Evolutionary conservation across 2,797 vertebrate genomes (phyloP).

Genomic region (Oryzias sinensis): DNA sequence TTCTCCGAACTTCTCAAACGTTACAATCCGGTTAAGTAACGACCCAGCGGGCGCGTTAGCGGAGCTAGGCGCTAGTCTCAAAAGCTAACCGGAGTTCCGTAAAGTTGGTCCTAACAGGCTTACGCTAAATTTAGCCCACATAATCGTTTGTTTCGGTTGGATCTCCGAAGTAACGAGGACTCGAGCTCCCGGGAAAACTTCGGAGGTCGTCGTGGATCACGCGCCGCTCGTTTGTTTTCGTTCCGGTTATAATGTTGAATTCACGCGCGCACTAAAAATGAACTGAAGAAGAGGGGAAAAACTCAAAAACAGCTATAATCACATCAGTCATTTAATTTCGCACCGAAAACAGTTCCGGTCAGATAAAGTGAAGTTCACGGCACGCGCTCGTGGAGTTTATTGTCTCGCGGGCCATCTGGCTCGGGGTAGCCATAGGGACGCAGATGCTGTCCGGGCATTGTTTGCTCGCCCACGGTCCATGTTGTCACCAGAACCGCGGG

Average conservation of each 20-base stretch:
- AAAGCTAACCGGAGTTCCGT: not conserved
- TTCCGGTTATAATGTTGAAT: conserved; percentile 10
- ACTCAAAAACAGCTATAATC: not conserved
- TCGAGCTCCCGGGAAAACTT: conserved; percentile 17
- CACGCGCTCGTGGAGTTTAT: conserved; percentile 63
- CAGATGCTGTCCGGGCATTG: conserved; percentile 76
- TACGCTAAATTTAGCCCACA: no score
- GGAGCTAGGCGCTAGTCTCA: conserved; percentile 16
- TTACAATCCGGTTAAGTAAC: conserved; percentile 56
- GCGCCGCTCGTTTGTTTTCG: conserved; percentile 69
- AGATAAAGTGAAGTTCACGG: conserved; percentile 69
- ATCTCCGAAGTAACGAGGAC: not conserved
- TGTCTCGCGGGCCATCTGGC: conserved; percentile 73
- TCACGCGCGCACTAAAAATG: no score
- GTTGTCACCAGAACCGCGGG: conserved; percentile 25
- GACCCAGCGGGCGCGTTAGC: conserved; percentile 47
- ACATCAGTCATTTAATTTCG: not conserved
- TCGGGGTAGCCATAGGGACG: conserved; percentile 66
- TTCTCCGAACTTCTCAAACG: conserved; percentile 55
- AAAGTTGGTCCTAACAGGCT: not conserved
- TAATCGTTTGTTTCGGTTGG: not conserved
- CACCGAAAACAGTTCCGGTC: not conserved
- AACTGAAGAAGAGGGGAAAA: not conserved
- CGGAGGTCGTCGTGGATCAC: conserved; percentile 37
- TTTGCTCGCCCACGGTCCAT: conserved; percentile 59